phyloP scores from a whole-genome alignment of 2,113 vertebrate genomes.

The Cyprichromis sp. region DNA sequence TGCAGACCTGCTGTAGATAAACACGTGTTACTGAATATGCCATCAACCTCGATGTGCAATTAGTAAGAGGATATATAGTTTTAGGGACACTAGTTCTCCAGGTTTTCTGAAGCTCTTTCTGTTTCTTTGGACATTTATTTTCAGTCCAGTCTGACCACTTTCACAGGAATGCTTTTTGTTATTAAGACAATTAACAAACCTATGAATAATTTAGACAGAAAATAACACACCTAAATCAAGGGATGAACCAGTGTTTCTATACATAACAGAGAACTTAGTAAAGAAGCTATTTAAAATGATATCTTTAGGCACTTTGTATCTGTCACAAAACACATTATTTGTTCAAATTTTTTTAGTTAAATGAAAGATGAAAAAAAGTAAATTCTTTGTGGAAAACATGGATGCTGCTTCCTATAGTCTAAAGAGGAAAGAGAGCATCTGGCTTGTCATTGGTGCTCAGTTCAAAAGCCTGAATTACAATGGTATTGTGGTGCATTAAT shows the following conservation, averaged over 20 bases:
- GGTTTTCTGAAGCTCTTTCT: not conserved
- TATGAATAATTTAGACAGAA: not conserved
- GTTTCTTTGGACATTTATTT: not conserved
- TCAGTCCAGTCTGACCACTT: not conserved
- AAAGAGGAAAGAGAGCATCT: not conserved
- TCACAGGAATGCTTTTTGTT: not conserved
- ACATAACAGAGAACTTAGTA: not conserved
- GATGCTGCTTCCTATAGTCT: not conserved
- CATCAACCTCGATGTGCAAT: rapidly evolving
- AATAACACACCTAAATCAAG: not conserved
- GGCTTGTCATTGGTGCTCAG: not conserved
- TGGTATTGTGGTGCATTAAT: not conserved
- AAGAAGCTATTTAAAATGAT: not conserved
- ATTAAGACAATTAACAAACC: not conserved
- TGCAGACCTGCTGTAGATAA: not conserved
- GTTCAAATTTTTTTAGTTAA: rapidly evolving
- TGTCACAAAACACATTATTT: not conserved
- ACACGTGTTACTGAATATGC: not conserved
- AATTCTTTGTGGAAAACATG: not conserved
- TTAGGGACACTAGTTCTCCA: not conserved
- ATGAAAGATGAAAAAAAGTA: not conserved
- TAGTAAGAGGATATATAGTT: not conserved
- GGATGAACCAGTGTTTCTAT: not conserved
- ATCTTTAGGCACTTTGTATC: not conserved
- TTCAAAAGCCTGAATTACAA: not conserved